Percentiles rank a stretch among this genome's conserved stretches.
Conservation (phyloP, 2,113 vertebrate species). For the Amphiprion percula region DNA sequence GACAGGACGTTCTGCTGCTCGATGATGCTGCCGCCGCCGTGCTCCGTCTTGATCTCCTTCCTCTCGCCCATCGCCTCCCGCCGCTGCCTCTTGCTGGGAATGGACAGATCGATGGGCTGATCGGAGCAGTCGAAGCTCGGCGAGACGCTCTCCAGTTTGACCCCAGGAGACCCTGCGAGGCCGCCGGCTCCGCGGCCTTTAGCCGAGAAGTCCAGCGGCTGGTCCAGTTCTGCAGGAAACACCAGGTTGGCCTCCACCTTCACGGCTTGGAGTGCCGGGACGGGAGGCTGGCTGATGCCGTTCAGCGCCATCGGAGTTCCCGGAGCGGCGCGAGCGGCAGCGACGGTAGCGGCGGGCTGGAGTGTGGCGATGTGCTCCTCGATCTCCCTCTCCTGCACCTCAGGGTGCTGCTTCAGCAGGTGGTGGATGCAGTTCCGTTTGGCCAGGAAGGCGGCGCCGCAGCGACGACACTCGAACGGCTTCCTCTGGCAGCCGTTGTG, state of each 20-base stretch:
- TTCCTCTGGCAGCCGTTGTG: slow-evolving; percentile 95
- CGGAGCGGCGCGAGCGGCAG: background rate
- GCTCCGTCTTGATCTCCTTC: slow-evolving; percentile 82
- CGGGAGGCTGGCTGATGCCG: slow-evolving; percentile 22
- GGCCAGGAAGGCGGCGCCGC: slow-evolving; percentile 91
- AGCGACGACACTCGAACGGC: slow-evolving; percentile 94
- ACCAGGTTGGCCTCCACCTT: slow-evolving; percentile 84
- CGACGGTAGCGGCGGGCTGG: slow-evolving; percentile 67
- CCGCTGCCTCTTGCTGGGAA: slow-evolving; percentile 87
- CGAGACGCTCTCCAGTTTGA: slow-evolving; percentile 87
- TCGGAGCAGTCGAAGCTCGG: slow-evolving; percentile 84
- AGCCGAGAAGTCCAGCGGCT: slow-evolving; percentile 95
- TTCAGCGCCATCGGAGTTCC: slow-evolving; percentile 27
- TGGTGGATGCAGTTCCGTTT: slow-evolving; percentile 98
- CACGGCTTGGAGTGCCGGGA: slow-evolving; percentile 71
- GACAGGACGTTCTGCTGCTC: slow-evolving; percentile 61
- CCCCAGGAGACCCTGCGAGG: slow-evolving; percentile 73
- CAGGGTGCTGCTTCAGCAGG: slow-evolving; percentile 94
- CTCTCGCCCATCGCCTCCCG: slow-evolving; percentile 13
- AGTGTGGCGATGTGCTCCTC: slow-evolving; percentile 91
- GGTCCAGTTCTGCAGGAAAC: slow-evolving; percentile 87
- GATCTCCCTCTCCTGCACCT: slow-evolving; percentile 93
- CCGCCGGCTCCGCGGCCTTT: slow-evolving; percentile 81
- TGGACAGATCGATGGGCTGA: slow-evolving; percentile 97
- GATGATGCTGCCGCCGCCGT: slow-evolving; percentile 61